Percentiles rank a stretch among this genome's conserved stretches.
Conservation (phyloP, 2,113 vertebrate genomes). For the Malurus elegans region DNA sequence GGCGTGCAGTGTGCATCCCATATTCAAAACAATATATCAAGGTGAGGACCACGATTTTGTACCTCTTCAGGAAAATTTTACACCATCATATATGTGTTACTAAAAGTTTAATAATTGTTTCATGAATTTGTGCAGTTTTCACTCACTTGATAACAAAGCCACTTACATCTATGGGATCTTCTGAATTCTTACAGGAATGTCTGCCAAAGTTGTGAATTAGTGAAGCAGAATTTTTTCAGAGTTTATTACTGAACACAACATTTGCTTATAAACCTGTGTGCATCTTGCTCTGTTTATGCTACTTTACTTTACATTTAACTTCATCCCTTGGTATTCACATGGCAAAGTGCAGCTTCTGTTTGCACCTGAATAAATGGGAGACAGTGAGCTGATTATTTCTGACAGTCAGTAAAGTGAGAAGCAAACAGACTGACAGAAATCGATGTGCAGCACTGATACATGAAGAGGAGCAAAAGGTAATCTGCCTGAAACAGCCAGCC, state of each 20-base stretch:
- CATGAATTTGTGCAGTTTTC: background rate
- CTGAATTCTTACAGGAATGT: background rate
- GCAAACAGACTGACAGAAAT: slow-evolving; percentile 59
- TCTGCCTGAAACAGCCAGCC: background rate
- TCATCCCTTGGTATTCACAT: slow-evolving; percentile 34
- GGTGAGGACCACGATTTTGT: background rate
- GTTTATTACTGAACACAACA: background rate
- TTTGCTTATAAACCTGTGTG: background rate
- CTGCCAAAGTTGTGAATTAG: background rate
- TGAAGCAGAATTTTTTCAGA: background rate
- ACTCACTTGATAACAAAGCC: background rate
- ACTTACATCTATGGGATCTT: background rate
- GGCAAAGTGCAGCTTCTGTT: slow-evolving; percentile 37
- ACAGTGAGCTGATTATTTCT: slow-evolving; percentile 60
- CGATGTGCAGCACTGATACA: background rate
- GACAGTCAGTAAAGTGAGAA: slow-evolving; percentile 52
- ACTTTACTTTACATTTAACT: background rate
- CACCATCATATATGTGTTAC: background rate
- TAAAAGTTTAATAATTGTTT: background rate
- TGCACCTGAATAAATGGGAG: slow-evolving; percentile 56
- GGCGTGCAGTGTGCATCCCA: background rate
- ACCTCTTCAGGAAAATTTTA: background rate
- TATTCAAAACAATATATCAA: background rate
- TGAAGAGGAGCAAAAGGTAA: slow-evolving; percentile 1
- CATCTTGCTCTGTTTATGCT: background rate